Evolutionary conservation across 1,140 invertebrate species (phyloP), one percentile per base, ranked within the genome.

Genomic region (Polypedilum pembai): DNA sequence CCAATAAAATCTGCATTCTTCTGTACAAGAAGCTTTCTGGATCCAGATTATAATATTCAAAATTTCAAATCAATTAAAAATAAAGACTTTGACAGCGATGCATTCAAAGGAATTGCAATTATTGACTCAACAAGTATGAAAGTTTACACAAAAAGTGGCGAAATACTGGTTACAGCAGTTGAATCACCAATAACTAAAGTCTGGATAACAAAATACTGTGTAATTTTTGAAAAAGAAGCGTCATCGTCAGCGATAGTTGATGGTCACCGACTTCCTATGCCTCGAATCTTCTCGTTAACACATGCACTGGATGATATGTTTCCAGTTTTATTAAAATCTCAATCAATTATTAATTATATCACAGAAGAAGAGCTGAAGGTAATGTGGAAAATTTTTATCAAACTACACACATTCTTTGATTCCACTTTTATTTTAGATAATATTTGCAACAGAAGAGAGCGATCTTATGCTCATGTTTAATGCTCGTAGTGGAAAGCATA

Each of bases 291-390:
- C 83, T 94, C 93, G 40, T 83, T 96, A 76, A 85, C 90, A 20
- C 93, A 96, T 86, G 94, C 94, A 1, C 83, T 96, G 40, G 92
- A 96, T 83, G 94, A 96, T 84, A 90, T 95, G 40, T 89, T 90
- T 74, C 94, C 94, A 4, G 87, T 96, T 40, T 84, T 95, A 7
- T 87, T 91, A 45, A 92, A 91, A 79, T 75, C 82, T 0, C 87
- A 78, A 74, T 77, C 77, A 21, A 75, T 77, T 0, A 78, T 79
- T 0, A 77, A 76, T 7, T 89, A 88, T 77, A 84, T 91, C 80
- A 87, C 84, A 75, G 87, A 91, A 77, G 84, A 85, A 8, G 85
- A 84, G 78, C 83, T 85, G 76, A 83, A 85, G 41, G 77, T 82
- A 56, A 45, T 45, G n/a, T n/a, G 3, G 8, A 45, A n/a, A 66